A percentile compares a stretch with the other conserved stretches of the same genome.
Conservation (phyloP, 2,797 vertebrate genomes). For the Nannoperca australis region DNA sequence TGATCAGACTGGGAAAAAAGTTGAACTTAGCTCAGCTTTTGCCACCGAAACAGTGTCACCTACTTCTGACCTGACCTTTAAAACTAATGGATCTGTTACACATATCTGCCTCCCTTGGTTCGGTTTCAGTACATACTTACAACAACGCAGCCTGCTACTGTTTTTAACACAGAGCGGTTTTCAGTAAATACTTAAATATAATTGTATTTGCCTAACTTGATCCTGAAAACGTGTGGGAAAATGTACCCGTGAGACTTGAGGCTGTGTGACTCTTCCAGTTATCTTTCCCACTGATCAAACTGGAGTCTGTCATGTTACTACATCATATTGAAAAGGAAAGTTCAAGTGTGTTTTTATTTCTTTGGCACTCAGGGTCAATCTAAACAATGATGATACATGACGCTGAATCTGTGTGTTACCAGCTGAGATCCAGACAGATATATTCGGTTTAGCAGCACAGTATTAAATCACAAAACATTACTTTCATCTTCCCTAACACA, state of each 20-base stretch:
- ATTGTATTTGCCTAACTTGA: neutral
- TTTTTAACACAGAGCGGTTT: neutral
- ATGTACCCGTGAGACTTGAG: neutral
- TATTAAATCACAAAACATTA: constrained; percentile 52
- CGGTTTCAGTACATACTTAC: neutral
- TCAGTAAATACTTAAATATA: neutral
- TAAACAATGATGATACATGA: constrained; percentile 32
- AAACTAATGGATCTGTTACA: neutral
- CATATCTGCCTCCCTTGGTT: neutral
- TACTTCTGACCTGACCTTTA: neutral
- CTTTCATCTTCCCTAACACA: constrained; percentile 41
- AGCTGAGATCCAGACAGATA: constrained; percentile 25
- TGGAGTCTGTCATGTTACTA: neutral
- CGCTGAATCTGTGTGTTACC: constrained; percentile 10
- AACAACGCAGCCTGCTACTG: too few relatives aligned
- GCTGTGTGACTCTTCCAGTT: neutral
- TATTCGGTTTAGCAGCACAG: neutral
- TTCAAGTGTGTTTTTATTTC: constrained; percentile 25
- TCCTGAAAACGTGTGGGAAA: neutral
- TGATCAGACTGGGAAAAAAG: neutral
- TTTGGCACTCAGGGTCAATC: constrained; percentile 14
- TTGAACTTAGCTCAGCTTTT: neutral
- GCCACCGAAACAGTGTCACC: neutral
- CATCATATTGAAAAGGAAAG: constrained; percentile 9
- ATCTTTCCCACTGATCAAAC: neutral